phyloP scores from a whole-genome alignment of 1,140 invertebrate species.

The Bathynomus jamesi region DNA sequence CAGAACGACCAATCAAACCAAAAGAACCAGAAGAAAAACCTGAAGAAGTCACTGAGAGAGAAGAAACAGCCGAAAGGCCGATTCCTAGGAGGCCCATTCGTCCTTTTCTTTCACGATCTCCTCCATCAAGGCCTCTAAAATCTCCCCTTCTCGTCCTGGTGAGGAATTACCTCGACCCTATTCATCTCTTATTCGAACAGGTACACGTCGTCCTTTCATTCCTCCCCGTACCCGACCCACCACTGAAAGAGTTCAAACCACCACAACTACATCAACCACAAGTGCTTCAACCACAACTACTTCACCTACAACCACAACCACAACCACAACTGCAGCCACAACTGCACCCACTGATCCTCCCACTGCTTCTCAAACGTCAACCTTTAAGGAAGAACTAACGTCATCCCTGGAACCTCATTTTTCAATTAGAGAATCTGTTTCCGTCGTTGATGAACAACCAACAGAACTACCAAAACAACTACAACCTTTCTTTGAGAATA shows the following conservation, averaged over 20 bases:
- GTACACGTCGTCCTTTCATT: neutral
- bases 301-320: neutral
- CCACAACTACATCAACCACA: neutral
- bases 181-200: neutral
- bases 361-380: no score
- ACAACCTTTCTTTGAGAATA: neutral
- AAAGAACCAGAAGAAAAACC: neutral
- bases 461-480: neutral
- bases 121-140: neutral
- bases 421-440: neutral
- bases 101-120: neutral
- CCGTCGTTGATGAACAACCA: neutral
- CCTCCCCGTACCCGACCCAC: neutral
- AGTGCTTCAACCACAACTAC: neutral
- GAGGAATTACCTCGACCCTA: neutral
- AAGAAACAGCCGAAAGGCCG: neutral
- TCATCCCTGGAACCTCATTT: neutral
- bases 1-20: neutral
- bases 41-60: neutral
- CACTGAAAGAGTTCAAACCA: neutral
- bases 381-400: no score
- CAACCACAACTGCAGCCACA: neutral
- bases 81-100: neutral
- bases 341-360: no score
- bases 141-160: neutral